Conservation (phyloP, 2,888 invertebrate genomes). For the Cyclophora albipunctata region DNA sequence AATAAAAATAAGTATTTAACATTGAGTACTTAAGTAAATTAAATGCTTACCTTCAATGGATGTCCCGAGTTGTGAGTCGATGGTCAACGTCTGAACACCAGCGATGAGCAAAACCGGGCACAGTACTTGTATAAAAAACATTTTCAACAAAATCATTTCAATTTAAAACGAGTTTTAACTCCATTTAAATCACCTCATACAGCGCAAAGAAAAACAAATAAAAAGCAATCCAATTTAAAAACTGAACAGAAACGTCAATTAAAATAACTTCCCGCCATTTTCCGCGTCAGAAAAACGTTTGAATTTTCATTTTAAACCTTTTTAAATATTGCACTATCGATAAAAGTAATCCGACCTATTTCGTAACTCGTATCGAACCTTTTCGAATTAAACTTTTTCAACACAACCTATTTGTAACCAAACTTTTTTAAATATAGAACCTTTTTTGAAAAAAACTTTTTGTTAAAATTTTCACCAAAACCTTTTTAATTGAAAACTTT, state of each 20-base stretch:
- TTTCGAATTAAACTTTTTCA: too few species aligned
- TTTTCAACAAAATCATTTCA: slow-evolving; percentile 42
- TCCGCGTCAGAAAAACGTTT: slow-evolving; percentile 1
- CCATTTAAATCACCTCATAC: neutral
- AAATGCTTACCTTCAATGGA: slow-evolving; percentile 58
- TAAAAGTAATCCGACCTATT: too few species aligned
- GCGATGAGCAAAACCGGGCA: slow-evolving; percentile 56
- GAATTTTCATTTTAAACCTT: neutral
- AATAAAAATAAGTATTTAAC: too few species aligned
- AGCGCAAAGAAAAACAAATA: neutral
- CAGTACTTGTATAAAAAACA: slow-evolving; percentile 52
- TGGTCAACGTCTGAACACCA: slow-evolving; percentile 57
- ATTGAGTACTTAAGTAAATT: too few species aligned
- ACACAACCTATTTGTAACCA: too few species aligned
- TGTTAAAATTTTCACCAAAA: too few species aligned
- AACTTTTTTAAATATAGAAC: too few species aligned
- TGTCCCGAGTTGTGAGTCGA: slow-evolving; percentile 63
- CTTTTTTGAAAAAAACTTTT: too few species aligned
- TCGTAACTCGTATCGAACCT: too few species aligned
- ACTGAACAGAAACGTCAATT: slow-evolving; percentile 3
- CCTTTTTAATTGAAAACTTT: too few species aligned
- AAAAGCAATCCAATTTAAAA: slow-evolving; percentile 2
- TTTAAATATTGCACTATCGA: too few species aligned
- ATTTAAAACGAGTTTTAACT: slow-evolving; percentile 9
- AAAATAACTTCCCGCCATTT: slow-evolving; percentile 6